These are phyloP conservation scores for Alfaro cultratus DNA, from an alignment of 2,797 vertebrate genomes.

Conservation along the genomic window DNA sequence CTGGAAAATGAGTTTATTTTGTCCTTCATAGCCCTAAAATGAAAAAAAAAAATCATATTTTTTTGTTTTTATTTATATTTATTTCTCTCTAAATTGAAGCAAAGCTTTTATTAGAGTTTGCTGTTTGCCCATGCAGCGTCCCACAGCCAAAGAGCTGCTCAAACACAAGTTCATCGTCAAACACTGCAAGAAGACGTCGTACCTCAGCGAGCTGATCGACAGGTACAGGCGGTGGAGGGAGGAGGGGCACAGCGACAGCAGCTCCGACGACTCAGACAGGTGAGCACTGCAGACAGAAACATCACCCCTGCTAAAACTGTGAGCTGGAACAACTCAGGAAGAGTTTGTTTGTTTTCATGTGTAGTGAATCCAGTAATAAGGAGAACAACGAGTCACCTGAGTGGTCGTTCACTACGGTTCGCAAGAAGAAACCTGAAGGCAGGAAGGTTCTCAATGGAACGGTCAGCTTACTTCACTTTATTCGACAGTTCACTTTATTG, in stretches of 20 bases:
- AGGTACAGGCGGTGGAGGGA: conserved; percentile 91
- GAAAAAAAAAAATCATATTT: neutral
- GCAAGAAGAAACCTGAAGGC: conserved; percentile 88
- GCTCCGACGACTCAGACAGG: conserved; percentile 91
- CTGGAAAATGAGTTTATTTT: neutral
- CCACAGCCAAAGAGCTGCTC: conserved; percentile 91
- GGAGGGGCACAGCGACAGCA: conserved; percentile 87
- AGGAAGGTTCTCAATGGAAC: conserved; percentile 89
- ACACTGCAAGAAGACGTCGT: conserved; percentile 94
- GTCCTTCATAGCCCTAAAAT: neutral
- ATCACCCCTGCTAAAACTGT: neutral
- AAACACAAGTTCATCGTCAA: conserved; percentile 95
- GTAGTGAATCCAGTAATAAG: conserved; percentile 89
- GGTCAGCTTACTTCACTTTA: conserved; percentile 71
- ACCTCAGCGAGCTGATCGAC: conserved; percentile 93
- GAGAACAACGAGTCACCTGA: conserved; percentile 86
- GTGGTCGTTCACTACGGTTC: conserved; percentile 91
- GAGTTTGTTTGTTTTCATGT: conserved; percentile 20
- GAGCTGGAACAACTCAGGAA: neutral
- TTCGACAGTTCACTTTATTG: neutral
- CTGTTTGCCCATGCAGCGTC: conserved; percentile 79
- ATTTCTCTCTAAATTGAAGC: neutral
- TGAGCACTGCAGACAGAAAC: conserved; percentile 41
- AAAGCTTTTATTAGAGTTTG: neutral
- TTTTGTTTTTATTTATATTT: neutral